Evolutionary conservation across 2,113 vertebrate species (phyloP).

Genomic region (Phyllostomus hastatus): DNA sequence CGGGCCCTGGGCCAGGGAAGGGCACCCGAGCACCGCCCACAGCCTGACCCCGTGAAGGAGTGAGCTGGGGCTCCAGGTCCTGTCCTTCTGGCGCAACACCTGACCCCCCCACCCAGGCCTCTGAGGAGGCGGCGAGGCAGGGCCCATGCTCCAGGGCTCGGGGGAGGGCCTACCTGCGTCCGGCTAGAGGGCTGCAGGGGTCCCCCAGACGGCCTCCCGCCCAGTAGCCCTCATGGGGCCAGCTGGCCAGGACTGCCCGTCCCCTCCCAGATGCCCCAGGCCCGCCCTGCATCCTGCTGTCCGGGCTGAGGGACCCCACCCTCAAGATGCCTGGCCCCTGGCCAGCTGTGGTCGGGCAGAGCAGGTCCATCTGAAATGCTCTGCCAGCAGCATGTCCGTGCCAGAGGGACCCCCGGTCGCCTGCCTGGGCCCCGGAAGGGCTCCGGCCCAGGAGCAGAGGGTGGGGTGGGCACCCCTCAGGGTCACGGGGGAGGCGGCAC

Average conservation of each 20-base stretch:
- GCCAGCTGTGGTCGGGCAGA: background rate
- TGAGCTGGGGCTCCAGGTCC: background rate
- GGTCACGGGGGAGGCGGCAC: background rate
- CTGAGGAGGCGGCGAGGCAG: background rate
- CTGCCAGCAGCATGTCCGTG: background rate
- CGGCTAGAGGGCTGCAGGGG: too few species aligned
- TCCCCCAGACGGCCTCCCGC: background rate
- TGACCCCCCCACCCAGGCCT: background rate
- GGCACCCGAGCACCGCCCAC: background rate
- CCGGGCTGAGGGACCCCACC: background rate
- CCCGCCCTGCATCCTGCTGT: background rate
- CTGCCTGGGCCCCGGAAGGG: background rate
- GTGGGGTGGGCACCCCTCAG: rapidly evolving
- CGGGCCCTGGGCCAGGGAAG: background rate
- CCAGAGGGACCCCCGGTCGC: rapidly evolving
- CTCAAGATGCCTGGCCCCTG: rapidly evolving
- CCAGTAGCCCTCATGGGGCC: background rate
- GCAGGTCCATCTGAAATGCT: rapidly evolving
- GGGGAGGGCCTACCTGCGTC: background rate
- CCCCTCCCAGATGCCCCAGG: background rate
- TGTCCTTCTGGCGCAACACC: background rate
- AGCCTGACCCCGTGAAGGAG: background rate
- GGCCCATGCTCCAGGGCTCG: background rate
- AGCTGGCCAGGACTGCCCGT: background rate
- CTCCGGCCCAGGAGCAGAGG: too few species aligned